These are phyloP conservation scores for Siniperca scherzeri DNA, from an alignment of 2,797 vertebrate genomes.

Conservation along the genomic window DNA sequence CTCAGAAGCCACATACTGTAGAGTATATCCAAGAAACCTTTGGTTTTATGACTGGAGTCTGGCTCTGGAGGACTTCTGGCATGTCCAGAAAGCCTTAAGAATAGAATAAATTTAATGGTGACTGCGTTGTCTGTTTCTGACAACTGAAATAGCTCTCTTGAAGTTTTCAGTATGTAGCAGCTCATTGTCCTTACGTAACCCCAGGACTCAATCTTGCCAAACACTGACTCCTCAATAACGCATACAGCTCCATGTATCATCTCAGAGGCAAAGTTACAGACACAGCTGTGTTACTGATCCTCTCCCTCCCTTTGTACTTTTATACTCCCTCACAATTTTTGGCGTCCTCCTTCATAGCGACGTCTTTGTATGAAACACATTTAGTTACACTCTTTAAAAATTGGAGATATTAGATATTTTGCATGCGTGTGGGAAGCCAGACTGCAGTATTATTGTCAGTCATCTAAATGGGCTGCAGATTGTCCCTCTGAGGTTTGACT, in stretches of 20 bases:
- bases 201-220: slow-evolving; percentile 28
- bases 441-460: slow-evolving; percentile 9
- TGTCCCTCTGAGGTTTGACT: slow-evolving; percentile 15
- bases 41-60: slow-evolving; percentile 34
- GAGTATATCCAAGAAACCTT: slow-evolving; percentile 20
- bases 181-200: slow-evolving; percentile 51
- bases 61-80: slow-evolving; percentile 34
- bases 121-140: slow-evolving; percentile 30
- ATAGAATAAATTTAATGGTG: slow-evolving; percentile 29
- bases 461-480: slow-evolving; percentile 14
- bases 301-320: slow-evolving; percentile 20
- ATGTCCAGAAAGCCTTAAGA: slow-evolving; percentile 30
- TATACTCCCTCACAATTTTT: slow-evolving; percentile 12
- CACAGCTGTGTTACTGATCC: slow-evolving; percentile 41
- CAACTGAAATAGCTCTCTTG: slow-evolving; percentile 26
- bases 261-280: slow-evolving; percentile 28
- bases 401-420: slow-evolving; percentile 24
- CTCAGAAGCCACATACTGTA: slow-evolving; percentile 8
- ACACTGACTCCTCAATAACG: slow-evolving; percentile 37
- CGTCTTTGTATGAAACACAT: slow-evolving; percentile 1
- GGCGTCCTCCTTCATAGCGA: background rate
- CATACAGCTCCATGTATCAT: slow-evolving; percentile 23
- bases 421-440: background rate
- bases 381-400: slow-evolving; percentile 11
- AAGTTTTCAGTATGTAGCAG: slow-evolving; percentile 34